Percentiles rank a stretch among this genome's conserved stretches.
These are phyloP conservation scores for Tethya wilhelma DNA, from an alignment of 37 sponge, comb jelly and placozoan species.

Conservation along the genomic window DNA sequence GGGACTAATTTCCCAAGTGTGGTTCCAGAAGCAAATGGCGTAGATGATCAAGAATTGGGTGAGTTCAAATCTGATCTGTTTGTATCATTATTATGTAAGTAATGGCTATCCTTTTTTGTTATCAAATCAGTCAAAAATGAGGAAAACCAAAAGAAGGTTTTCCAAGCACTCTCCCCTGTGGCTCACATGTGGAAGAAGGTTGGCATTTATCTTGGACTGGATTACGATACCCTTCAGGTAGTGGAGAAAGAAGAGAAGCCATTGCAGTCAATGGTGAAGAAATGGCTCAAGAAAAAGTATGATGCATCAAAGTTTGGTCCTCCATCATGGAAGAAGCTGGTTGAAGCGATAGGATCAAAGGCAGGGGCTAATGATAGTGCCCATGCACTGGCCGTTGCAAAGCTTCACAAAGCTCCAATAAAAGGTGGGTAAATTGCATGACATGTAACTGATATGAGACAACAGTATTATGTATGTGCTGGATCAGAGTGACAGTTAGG, in stretches of 20 bases:
- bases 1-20: background rate
- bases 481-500: too few species aligned
- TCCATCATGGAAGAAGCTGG: constrained; percentile 38
- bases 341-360: constrained; percentile 21
- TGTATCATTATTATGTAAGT: background rate
- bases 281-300: constrained; percentile 15
- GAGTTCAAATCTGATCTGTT: background rate
- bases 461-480: too few species aligned
- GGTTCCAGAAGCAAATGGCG: constrained; percentile 1
- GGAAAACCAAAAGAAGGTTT: too few species aligned
- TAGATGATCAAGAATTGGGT: constrained; percentile 1
- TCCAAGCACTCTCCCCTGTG: too few species aligned
- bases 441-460: too few species aligned
- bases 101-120: background rate
- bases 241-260: background rate
- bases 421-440: too few species aligned
- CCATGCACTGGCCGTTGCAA: too few species aligned
- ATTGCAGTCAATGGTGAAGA: background rate
- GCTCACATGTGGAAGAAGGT: constrained; percentile 16
- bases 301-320: constrained; percentile 9
- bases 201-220: constrained; percentile 18
- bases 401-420: too few species aligned
- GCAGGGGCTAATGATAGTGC: constrained; percentile 23
- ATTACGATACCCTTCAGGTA: background rate
- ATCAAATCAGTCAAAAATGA: background rate